phyloP scores from a whole-genome alignment of 1,140 invertebrate genomes.

The Catajapyx aquilonaris region DNA sequence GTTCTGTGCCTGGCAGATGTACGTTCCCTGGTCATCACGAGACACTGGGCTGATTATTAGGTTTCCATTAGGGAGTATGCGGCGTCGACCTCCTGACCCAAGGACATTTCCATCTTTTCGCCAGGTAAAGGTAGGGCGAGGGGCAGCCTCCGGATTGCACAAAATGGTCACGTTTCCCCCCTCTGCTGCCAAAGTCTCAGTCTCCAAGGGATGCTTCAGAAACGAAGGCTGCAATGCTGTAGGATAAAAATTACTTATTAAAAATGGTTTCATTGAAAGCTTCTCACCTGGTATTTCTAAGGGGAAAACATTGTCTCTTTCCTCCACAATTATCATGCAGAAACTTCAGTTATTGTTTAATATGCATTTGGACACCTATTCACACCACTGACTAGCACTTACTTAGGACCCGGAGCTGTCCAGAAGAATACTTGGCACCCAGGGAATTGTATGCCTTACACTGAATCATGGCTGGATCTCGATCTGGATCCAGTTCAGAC shows the following conservation, averaged over 20 bases:
- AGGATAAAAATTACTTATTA: too few relatives aligned
- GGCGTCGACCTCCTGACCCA: constrained; percentile 47
- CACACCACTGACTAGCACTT: constrained; percentile 14
- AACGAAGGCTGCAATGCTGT: constrained; percentile 70
- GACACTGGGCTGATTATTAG: constrained; percentile 71
- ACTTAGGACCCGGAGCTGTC: constrained; percentile 66
- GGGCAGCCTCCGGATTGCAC: constrained; percentile 87
- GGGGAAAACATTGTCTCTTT: too few relatives aligned
- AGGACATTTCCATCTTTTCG: constrained; percentile 70
- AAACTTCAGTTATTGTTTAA: too few relatives aligned
- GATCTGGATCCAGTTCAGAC: constrained; percentile 43
- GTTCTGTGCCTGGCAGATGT: constrained; percentile 72
- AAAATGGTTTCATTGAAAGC: too few relatives aligned
- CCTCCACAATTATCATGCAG: too few relatives aligned
- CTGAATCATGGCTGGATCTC: constrained; percentile 90
- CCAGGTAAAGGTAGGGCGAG: constrained; percentile 72
- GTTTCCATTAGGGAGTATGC: constrained; percentile 61
- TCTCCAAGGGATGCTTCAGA: constrained; percentile 65
- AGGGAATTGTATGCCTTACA: constrained; percentile 77
- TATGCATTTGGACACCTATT: too few relatives aligned
- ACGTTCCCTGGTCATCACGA: constrained; percentile 67
- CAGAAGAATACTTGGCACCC: constrained; percentile 67
- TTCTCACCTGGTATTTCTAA: too few relatives aligned
- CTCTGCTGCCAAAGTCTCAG: constrained; percentile 74
- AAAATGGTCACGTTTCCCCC: constrained; percentile 75